Evolutionary conservation across 1,140 invertebrate species (phyloP).

Genomic region (Lordiphosa clarofinis): DNA sequence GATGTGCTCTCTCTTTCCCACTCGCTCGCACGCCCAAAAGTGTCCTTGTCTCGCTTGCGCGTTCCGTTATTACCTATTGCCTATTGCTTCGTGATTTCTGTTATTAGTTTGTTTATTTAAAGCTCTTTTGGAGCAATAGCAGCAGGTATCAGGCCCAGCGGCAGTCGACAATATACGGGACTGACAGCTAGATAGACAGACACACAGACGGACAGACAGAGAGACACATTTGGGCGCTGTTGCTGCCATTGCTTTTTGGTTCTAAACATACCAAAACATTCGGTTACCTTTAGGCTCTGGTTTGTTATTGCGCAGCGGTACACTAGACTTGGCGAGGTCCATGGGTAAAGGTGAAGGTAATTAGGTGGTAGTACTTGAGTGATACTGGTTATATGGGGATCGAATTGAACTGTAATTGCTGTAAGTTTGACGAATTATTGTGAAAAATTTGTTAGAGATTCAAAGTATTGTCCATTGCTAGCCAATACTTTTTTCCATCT

Average conservation of each 20-base stretch:
- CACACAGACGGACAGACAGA: slow-evolving; percentile 23
- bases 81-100: slow-evolving; percentile 57
- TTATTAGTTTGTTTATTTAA: slow-evolving; percentile 78
- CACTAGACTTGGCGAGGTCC: slow-evolving; percentile 1
- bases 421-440: too few species aligned
- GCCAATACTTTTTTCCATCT: too few species aligned
- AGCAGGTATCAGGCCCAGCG: slow-evolving; percentile 23
- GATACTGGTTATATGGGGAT: too few species aligned
- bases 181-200: slow-evolving; percentile 26
- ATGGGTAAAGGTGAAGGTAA: too few species aligned
- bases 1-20: slow-evolving; percentile 17
- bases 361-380: too few species aligned
- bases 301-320: slow-evolving; percentile 33
- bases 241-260: slow-evolving; percentile 33
- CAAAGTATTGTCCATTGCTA: too few species aligned
- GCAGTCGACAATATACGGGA: slow-evolving; percentile 12
- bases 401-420: too few species aligned
- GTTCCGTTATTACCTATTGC: slow-evolving; percentile 26
- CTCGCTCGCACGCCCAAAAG: too few species aligned
- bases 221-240: slow-evolving; percentile 35
- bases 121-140: slow-evolving; percentile 64
- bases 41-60: slow-evolving; percentile 1
- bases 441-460: too few species aligned
- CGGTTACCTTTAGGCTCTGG: slow-evolving; percentile 11
- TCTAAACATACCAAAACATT: slow-evolving; percentile 74